phyloP scores from a whole-genome alignment of 2,113 vertebrate genomes.

The Sylvilagus bachmani region DNA sequence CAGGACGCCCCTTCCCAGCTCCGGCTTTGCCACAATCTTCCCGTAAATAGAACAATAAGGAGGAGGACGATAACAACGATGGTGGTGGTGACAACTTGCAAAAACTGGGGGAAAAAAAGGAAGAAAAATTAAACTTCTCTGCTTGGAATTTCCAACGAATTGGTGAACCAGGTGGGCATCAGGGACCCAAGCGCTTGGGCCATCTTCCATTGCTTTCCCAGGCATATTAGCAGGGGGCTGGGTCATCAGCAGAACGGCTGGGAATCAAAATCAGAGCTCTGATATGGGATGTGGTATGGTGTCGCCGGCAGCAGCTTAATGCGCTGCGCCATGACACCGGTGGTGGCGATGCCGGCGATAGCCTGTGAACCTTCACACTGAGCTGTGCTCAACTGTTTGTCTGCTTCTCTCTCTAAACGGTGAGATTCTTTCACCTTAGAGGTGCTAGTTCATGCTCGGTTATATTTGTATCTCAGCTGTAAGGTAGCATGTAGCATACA shows the following conservation, averaged over 20 bases:
- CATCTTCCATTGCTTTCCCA: too few species aligned
- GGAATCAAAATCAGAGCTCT: too few species aligned
- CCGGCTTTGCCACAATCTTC: not conserved
- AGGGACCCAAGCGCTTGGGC: too few species aligned
- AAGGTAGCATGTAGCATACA: not conserved
- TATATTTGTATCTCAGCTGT: not conserved
- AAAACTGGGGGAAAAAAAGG: not conserved
- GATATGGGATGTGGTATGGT: too few species aligned
- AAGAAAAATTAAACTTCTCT: not conserved
- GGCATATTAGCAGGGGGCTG: too few species aligned
- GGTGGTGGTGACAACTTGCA: not conserved
- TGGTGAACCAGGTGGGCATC: too few species aligned
- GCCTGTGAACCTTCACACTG: too few species aligned
- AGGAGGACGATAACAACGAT: accelerated
- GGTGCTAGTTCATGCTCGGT: not conserved
- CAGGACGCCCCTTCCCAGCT: too few species aligned
- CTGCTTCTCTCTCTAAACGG: not conserved
- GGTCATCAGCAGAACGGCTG: too few species aligned
- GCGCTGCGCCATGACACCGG: too few species aligned
- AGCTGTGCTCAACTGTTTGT: not conserved
- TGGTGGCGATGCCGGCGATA: not conserved
- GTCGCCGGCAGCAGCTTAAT: too few species aligned
- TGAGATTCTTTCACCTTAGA: not conserved
- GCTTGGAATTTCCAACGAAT: not conserved
- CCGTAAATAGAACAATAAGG: not conserved